A percentile compares a stretch with the other conserved stretches of the same genome.
Conservation (phyloP, 2,888 invertebrate genomes). For the Dichetophora obliterata region DNA sequence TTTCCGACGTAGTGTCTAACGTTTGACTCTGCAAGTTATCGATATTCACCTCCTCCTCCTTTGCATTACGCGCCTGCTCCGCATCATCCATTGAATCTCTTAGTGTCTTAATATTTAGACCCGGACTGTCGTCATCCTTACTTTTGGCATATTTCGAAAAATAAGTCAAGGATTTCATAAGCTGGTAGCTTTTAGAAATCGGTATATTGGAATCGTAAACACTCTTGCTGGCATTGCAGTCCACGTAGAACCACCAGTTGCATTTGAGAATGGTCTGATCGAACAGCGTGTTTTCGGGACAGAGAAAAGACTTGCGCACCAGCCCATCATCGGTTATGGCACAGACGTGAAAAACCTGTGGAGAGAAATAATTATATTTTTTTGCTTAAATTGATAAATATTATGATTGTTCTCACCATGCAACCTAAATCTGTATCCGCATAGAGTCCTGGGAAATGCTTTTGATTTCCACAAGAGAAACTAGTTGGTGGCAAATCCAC, state of each 20-base stretch:
- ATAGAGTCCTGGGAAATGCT: constrained; percentile 90
- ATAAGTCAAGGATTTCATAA: constrained; percentile 91
- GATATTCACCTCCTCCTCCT: neutral
- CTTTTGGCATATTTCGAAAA: constrained; percentile 86
- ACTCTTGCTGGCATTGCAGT: constrained; percentile 84
- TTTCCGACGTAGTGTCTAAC: constrained; percentile 44
- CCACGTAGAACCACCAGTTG: constrained; percentile 96
- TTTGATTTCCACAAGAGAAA: constrained; percentile 89
- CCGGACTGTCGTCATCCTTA: constrained; percentile 53
- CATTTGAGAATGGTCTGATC: constrained; percentile 92
- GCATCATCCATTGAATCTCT: constrained; percentile 62
- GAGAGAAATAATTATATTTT: neutral
- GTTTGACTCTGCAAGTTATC: neutral
- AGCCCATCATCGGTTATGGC: constrained; percentile 89
- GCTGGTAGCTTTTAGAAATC: constrained; percentile 90
- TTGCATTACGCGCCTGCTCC: constrained; percentile 39
- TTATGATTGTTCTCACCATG: constrained; percentile 76
- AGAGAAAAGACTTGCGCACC: constrained; percentile 91
- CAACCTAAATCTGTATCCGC: constrained; percentile 90
- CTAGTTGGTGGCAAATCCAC: constrained; percentile 87
- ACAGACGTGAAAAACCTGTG: constrained; percentile 90
- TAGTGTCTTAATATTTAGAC: constrained; percentile 59
- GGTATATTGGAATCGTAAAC: constrained; percentile 92
- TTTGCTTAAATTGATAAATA: neutral
- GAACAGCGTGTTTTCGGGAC: constrained; percentile 91